phyloP scores from a whole-genome alignment of 2,888 invertebrate species.

The Conops quadrifasciatus region DNA sequence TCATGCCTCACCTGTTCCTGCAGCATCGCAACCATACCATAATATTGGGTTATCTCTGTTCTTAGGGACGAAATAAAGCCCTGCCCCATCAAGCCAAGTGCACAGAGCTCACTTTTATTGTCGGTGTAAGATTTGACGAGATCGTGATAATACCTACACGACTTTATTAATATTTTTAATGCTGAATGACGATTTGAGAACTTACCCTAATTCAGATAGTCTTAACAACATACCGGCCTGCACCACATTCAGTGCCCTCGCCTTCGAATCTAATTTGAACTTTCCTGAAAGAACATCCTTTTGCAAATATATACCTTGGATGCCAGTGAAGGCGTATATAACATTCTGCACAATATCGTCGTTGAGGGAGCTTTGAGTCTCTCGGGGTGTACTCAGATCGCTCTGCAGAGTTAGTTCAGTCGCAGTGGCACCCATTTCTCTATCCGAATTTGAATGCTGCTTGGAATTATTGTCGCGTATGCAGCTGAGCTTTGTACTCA shows the following conservation, averaged over 20 bases:
- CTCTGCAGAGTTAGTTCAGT: slow-evolving; percentile 16
- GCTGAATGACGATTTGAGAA: neutral
- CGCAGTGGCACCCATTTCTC: slow-evolving; percentile 16
- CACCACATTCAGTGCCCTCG: slow-evolving; percentile 67
- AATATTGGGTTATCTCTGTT: slow-evolving; percentile 87
- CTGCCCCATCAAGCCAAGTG: slow-evolving; percentile 81
- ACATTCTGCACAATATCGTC: slow-evolving; percentile 76
- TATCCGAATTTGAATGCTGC: slow-evolving; percentile 21
- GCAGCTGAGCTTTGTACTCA: slow-evolving; percentile 13
- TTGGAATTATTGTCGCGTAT: slow-evolving; percentile 17
- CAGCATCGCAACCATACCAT: slow-evolving; percentile 84
- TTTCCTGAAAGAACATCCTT: slow-evolving; percentile 72
- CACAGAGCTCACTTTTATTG: slow-evolving; percentile 72
- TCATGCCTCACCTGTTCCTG: slow-evolving; percentile 78
- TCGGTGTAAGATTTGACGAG: slow-evolving; percentile 83
- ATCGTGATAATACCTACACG: slow-evolving; percentile 70
- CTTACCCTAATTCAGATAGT: slow-evolving; percentile 84
- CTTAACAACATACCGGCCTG: slow-evolving; percentile 75
- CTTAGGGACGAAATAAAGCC: slow-evolving; percentile 86
- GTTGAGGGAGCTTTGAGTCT: slow-evolving; percentile 42
- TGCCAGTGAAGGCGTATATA: slow-evolving; percentile 87
- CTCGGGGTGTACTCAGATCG: slow-evolving; percentile 38
- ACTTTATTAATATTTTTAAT: neutral
- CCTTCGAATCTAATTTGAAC: slow-evolving; percentile 71
- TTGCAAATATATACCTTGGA: slow-evolving; percentile 79